Evolutionary conservation across 2,797 vertebrate genomes (phyloP).

Genomic region (Hydrocynus forskahlii): DNA sequence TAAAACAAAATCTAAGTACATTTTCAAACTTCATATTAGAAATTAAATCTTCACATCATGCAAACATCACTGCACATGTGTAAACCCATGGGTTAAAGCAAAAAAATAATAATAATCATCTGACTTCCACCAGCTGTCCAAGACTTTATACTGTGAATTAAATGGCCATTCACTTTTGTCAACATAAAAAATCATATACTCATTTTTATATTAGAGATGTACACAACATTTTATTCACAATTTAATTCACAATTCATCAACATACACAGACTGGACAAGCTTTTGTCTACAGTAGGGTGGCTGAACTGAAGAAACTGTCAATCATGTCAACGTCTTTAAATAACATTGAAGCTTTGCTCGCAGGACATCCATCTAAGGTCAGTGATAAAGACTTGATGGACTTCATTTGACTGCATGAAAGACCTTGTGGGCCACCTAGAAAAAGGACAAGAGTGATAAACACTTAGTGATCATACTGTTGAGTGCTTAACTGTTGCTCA

Average conservation of each 20-base stretch:
- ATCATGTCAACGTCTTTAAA: slow-evolving; percentile 59
- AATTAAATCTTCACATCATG: not conserved
- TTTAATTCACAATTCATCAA: slow-evolving; percentile 56
- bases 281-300: slow-evolving; percentile 52
- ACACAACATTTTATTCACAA: slow-evolving; percentile 62
- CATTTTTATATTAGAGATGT: slow-evolving; percentile 18
- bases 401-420: slow-evolving; percentile 79
- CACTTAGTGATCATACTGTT: not conserved
- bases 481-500: not conserved
- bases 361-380: slow-evolving; percentile 32
- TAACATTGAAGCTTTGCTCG: slow-evolving; percentile 50
- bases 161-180: not conserved
- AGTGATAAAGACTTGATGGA: slow-evolving; percentile 11
- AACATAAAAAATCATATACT: not conserved
- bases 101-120: too few relatives aligned
- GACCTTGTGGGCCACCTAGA: slow-evolving; percentile 78
- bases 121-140: not conserved
- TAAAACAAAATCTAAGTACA: too few relatives aligned
- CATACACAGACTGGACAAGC: slow-evolving; percentile 48
- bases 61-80: not conserved
- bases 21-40: too few relatives aligned
- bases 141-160: not conserved
- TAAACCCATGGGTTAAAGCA: too few relatives aligned
- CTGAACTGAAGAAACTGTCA: slow-evolving; percentile 60
- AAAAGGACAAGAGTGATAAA: slow-evolving; percentile 31